Evolutionary conservation across 1,140 invertebrate genomes (phyloP), one percentile per base, ranked within the genome.

Genomic region (Grapholita molesta): DNA sequence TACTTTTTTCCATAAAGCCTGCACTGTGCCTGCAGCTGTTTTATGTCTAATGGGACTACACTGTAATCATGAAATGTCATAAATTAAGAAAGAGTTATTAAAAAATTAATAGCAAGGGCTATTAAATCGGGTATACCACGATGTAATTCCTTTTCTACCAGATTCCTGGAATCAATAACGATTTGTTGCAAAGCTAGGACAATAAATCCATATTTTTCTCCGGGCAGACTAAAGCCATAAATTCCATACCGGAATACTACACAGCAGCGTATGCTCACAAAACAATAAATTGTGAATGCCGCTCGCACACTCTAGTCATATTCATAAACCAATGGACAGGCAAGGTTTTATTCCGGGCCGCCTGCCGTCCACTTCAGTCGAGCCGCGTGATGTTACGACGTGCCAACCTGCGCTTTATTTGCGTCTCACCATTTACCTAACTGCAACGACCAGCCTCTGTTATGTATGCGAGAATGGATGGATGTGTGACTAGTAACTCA

Each of bases 161-260:
- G 64, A 74, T 71, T 66, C 64, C 66, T 76, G 65, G 73, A 78
- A 79, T 72, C 76, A 79, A 79, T 80, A 79, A 79, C 75, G 66
- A 77, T 80, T 76, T 82, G 76, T 80, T 76, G 73, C 76, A 72
- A 74, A 78, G 66, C 73, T 71, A 61, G 53, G 68, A 69, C 73
- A 77, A 81, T 79, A 82, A 80, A 80, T 82, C 74, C 74, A 82
- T 84, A 84, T 84, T 82, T 82, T 82, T 82, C 78, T 81, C 77
- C 67, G 72, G 73, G 72, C 77, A 75, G 77, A 78, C 76, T 74
- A 74, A 71, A 73, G 77, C 77, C 66, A 84, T 84, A 84, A 84
- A 84, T 84, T 79, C 72, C 70, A 74, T 75, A 75, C 75, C 68
- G 74, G 79, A 76, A 82, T 78, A 78, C 74, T 78, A 78, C 74